Percentiles rank a stretch among this genome's conserved stretches.
phyloP scores from a whole-genome alignment of 2,113 vertebrate species.

The Lutjanus erythropterus region DNA sequence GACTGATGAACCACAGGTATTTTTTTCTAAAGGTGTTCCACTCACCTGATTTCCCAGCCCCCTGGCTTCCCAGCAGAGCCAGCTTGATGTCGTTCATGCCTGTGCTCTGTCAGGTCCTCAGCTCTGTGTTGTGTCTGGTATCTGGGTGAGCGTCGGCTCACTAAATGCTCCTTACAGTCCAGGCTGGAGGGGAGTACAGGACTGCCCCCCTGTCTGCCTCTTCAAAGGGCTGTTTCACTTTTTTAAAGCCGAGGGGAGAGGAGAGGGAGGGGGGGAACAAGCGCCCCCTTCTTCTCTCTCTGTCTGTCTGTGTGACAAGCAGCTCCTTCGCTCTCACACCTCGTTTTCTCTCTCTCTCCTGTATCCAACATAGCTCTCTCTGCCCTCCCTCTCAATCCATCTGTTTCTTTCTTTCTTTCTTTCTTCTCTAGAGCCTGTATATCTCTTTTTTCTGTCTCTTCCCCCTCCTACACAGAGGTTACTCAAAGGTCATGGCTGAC shows the following conservation, averaged over 20 bases:
- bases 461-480: conserved; percentile 43
- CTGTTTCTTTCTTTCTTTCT: conserved; percentile 33
- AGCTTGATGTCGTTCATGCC: conserved; percentile 86
- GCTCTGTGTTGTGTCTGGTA: conserved; percentile 48
- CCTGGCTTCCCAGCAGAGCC: conserved; percentile 82
- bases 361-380: background rate
- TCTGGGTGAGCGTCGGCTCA: conserved; percentile 31
- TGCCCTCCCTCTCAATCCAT: conserved; percentile 13
- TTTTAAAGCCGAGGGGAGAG: conserved; percentile 36
- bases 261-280: conserved; percentile 38
- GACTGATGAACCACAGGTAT: background rate
- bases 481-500: conserved; percentile 51
- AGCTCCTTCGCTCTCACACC: conserved; percentile 17
- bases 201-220: conserved; percentile 29
- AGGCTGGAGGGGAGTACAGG: conserved; percentile 40
- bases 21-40: background rate
- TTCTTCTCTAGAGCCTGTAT: conserved; percentile 18
- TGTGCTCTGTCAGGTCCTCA: conserved; percentile 55
- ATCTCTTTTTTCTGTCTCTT: conserved; percentile 16
- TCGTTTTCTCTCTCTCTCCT: conserved; percentile 14
- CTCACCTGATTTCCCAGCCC: conserved; percentile 86
- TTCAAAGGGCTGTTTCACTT: conserved; percentile 55
- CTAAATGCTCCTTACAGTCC: conserved; percentile 46
- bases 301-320: conserved; percentile 19
- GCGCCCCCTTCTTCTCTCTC: conserved; percentile 38